A percentile compares a stretch with the other conserved stretches of the same genome.
phyloP scores from a whole-genome alignment of 1,140 invertebrate species.

The Sesamia nonagrioides region DNA sequence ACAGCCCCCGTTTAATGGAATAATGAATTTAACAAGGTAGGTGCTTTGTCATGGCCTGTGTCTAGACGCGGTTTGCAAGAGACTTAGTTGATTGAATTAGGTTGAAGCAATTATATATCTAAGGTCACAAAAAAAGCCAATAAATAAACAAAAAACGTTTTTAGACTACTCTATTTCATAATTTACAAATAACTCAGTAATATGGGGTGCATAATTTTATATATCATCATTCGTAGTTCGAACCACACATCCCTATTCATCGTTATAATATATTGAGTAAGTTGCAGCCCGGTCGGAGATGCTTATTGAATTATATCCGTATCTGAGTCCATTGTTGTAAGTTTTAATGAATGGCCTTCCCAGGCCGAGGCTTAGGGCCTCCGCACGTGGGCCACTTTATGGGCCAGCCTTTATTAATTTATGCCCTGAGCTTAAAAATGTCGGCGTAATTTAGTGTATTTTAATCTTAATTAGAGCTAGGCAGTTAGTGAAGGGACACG shows the following conservation, averaged over 20 bases:
- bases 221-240: background rate
- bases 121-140: too few species aligned
- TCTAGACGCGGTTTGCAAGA: too few species aligned
- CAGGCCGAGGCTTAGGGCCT: constrained; percentile 43
- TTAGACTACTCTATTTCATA: too few species aligned
- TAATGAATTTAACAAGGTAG: too few species aligned
- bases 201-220: too few species aligned
- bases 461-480: constrained; percentile 49
- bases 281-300: constrained; percentile 58
- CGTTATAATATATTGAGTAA: constrained; percentile 70
- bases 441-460: constrained; percentile 39
- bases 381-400: constrained; percentile 55
- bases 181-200: too few species aligned
- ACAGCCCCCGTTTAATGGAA: too few species aligned
- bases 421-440: constrained; percentile 50
- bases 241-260: constrained; percentile 46
- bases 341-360: constrained; percentile 72
- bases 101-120: too few species aligned
- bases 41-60: too few species aligned
- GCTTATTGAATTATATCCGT: constrained; percentile 77
- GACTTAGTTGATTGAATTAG: too few species aligned
- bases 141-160: too few species aligned
- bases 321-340: constrained; percentile 70
- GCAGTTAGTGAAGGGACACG: constrained; percentile 4
- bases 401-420: constrained; percentile 57